Conservation (phyloP, 92 coral and sea anemone genomes). For the Isaurus tuberculatus region DNA sequence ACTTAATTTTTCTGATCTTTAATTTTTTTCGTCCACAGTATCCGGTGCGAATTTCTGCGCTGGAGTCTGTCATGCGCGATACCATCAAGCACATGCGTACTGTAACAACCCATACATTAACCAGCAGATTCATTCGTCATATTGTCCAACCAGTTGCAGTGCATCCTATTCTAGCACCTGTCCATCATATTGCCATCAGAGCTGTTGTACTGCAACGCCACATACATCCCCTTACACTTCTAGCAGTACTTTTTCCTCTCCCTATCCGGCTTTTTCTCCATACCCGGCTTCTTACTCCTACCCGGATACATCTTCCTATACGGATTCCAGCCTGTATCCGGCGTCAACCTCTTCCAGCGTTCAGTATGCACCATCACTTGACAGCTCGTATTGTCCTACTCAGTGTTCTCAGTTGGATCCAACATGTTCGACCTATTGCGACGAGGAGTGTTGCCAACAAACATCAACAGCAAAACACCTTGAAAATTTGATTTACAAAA, state of each 20-base stretch:
- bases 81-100: conserved; percentile 39
- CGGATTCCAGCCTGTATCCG: conserved; percentile 19
- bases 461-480: background rate
- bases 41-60: conserved; percentile 31
- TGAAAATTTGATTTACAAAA: conserved; percentile 6
- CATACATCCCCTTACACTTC: conserved; percentile 20
- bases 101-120: conserved; percentile 27
- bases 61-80: conserved; percentile 25
- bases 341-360: conserved; percentile 37
- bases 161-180: background rate
- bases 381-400: conserved; percentile 33
- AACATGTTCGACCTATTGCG: conserved; percentile 21
- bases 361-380: conserved; percentile 13
- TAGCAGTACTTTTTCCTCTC: background rate
- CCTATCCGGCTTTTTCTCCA: background rate
- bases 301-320: conserved; percentile 25
- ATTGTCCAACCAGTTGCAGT: conserved; percentile 33
- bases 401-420: conserved; percentile 26
- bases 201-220: conserved; percentile 33
- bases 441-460: conserved; percentile 35
- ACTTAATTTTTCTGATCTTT: background rate
- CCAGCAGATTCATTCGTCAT: conserved; percentile 30
- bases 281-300: conserved; percentile 16
- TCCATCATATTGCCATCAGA: conserved; percentile 38
- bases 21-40: background rate